Evolutionary conservation across 2,113 vertebrate genomes (phyloP).

Genomic region (Myrmecophaga tridactyla): DNA sequence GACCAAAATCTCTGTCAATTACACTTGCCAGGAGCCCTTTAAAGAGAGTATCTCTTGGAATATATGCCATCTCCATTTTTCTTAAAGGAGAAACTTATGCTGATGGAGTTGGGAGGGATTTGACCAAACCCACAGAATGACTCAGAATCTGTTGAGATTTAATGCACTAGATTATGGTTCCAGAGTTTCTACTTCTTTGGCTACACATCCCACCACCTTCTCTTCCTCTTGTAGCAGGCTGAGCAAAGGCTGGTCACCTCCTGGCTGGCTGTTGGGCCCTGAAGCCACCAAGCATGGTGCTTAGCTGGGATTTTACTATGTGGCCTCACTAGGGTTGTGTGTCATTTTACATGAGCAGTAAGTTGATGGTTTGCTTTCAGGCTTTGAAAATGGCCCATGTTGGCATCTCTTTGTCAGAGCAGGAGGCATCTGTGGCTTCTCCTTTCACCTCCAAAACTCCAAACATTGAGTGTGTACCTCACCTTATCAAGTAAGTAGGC

Average conservation of each 20-base stretch:
- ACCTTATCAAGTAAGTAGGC: conserved; percentile 84
- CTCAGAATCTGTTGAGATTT: neutral
- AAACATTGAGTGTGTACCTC: conserved; percentile 85
- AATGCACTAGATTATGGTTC: neutral
- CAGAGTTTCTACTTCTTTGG: neutral
- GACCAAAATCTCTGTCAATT: neutral
- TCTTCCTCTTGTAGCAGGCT: neutral
- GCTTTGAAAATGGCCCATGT: conserved; percentile 88
- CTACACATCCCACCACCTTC: neutral
- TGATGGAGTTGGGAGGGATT: neutral
- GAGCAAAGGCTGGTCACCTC: neutral
- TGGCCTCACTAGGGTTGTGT: neutral
- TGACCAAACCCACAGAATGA: neutral
- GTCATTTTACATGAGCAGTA: neutral
- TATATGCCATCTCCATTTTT: neutral
- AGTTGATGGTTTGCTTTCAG: conserved; percentile 79
- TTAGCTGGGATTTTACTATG: neutral
- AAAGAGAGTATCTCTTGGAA: neutral
- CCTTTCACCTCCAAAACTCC: conserved; percentile 85
- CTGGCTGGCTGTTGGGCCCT: neutral
- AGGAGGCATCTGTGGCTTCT: conserved; percentile 88
- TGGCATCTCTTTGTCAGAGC: conserved; percentile 87
- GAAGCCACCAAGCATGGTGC: neutral
- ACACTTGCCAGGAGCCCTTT: neutral
- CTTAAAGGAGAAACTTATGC: neutral